Conservation (phyloP, 1,140 invertebrate species). For the Galendromus occidentalis region DNA sequence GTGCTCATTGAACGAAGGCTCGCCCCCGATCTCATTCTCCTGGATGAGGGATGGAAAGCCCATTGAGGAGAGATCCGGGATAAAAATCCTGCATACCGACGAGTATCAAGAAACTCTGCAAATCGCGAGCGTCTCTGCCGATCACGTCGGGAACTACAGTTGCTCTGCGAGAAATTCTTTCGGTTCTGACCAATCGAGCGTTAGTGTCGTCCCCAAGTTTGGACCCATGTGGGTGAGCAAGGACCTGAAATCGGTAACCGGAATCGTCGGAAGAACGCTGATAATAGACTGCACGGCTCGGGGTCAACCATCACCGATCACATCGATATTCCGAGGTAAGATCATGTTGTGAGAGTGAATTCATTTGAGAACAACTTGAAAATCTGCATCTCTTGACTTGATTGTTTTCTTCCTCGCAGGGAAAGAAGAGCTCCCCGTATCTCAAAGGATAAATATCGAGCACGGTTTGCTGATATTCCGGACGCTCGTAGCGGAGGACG, state of each 20-base stretch:
- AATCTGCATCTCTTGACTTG: too few relatives aligned
- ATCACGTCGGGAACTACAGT: slow-evolving; percentile 23
- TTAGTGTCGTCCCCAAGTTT: too few relatives aligned
- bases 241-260: not conserved
- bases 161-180: slow-evolving; percentile 19
- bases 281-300: slow-evolving; percentile 14
- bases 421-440: too few relatives aligned
- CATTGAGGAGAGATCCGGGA: slow-evolving; percentile 29
- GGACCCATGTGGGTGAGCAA: not conserved
- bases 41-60: slow-evolving; percentile 38
- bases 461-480: too few relatives aligned
- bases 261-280: not conserved
- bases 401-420: too few relatives aligned
- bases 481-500: not conserved
- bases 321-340: slow-evolving; percentile 4
- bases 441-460: too few relatives aligned
- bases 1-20: slow-evolving; percentile 27
- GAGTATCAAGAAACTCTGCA: slow-evolving; percentile 15
- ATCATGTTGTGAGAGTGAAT: not conserved
- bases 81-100: slow-evolving; percentile 15
- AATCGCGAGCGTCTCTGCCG: slow-evolving; percentile 18
- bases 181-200: slow-evolving; percentile 15
- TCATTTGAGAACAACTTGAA: too few relatives aligned
- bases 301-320: slow-evolving; percentile 17
- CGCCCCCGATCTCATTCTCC: slow-evolving; percentile 29